Evolutionary conservation across 2,113 vertebrate species (phyloP).

Genomic region (Gobio gobio): DNA sequence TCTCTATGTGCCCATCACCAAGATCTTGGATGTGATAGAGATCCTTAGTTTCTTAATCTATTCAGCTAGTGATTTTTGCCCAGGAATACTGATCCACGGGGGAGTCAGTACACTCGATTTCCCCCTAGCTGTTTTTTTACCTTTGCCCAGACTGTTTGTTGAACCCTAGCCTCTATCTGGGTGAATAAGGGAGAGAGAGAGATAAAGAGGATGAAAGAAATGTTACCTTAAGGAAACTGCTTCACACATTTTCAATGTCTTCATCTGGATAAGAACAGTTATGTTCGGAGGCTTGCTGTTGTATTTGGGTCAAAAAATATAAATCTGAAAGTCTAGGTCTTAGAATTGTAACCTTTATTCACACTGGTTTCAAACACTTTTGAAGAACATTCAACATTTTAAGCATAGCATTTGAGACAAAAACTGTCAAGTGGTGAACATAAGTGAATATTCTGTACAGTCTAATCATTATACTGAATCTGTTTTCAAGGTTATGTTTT

Average conservation of each 20-base stretch:
- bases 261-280: neutral
- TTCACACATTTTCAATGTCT: neutral
- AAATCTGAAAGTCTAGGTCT: neutral
- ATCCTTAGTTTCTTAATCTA: constrained; percentile 30
- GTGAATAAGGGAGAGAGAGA: neutral
- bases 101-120: neutral
- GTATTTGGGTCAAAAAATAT: neutral
- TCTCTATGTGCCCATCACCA: neutral
- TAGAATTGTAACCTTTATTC: neutral
- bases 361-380: neutral
- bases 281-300: neutral
- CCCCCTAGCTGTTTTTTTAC: constrained; percentile 19
- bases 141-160: neutral
- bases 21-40: neutral
- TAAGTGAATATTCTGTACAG: neutral
- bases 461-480: neutral
- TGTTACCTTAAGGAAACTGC: constrained; percentile 1
- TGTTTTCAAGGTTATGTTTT: neutral
- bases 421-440: neutral
- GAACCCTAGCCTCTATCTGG: neutral
- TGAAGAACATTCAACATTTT: neutral
- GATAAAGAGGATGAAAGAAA: neutral
- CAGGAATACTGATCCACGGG: neutral
- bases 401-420: neutral
- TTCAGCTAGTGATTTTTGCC: constrained; percentile 27